Evolutionary conservation across 2,113 vertebrate species (phyloP), one percentile per base, ranked within the genome.

Genomic region (Onychostruthus taczanowskii): DNA sequence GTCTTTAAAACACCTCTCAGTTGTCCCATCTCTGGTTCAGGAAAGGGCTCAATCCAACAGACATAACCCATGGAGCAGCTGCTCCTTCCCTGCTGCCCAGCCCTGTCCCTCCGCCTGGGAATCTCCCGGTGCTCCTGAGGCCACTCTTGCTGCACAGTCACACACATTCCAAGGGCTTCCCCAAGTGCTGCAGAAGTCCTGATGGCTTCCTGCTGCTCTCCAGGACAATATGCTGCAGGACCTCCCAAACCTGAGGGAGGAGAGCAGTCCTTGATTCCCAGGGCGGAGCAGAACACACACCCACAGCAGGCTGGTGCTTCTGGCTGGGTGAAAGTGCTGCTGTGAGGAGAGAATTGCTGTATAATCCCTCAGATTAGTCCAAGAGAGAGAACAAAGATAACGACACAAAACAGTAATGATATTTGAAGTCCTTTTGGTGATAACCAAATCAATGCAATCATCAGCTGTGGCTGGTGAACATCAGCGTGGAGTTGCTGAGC

Each of bases 251-350:
- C 43, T 9, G 63, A 21, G 1, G 11, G 46, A 61, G 50, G 26
- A 83, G 53, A 83, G 27, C 16, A 35, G 58, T 39, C 10, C 41
- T 16, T 0, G 0, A 3, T 1, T 0, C 0, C 23, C 3, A 6
- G 7, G 5, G 12, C 35, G 14, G 33, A 49, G 9, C 6, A 43
- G 37, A 41, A 7, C 13, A 6, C 27, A 5, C 8, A 7, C 1
- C 13, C 66, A 33, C 61, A 52, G 9, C 23, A 43, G 31, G 20
- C 44, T 84, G 33, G 37, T 30, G 16, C 22, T 61, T 35, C 56
- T 39, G 70, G 14, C 41, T 52, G 15, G 49, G 14, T 11, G 10
- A 16, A n/a, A 80, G 33, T 11, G n/a, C n/a, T 81, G 46, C 59
- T 84, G 37, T 16, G 37, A 80, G 39, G 11, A 8, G 3, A 4